Evolutionary conservation across 2,888 invertebrate genomes (phyloP).

Genomic region (Ceriagrion tenellum): DNA sequence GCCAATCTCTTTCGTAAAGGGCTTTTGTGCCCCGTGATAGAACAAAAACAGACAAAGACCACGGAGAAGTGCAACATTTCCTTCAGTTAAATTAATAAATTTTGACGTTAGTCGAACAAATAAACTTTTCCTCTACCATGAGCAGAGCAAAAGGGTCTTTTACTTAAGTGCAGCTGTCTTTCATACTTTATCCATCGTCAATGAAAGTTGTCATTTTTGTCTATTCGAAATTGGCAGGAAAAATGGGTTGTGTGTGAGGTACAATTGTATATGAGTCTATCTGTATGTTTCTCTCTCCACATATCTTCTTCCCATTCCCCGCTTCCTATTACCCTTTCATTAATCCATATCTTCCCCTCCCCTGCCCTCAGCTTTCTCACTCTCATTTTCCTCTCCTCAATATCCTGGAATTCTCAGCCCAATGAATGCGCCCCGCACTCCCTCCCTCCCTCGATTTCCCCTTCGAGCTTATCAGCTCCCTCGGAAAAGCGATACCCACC

Average conservation of each 20-base stretch:
- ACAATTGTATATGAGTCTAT: background rate
- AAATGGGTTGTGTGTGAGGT: background rate
- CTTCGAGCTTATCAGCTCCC: background rate
- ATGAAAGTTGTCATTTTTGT: background rate
- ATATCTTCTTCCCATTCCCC: background rate
- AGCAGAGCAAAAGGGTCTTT: too few species aligned
- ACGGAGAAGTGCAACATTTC: too few species aligned
- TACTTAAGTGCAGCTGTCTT: too few species aligned
- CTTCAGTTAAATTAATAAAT: too few species aligned
- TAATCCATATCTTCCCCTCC: background rate
- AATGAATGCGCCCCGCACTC: background rate
- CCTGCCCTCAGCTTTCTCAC: background rate
- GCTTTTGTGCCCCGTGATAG: too few species aligned
- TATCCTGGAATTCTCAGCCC: background rate
- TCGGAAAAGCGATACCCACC: conserved; percentile 14
- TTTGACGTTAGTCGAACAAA: too few species aligned
- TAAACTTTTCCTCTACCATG: too few species aligned
- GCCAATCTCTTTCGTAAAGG: too few species aligned
- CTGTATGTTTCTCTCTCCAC: background rate
- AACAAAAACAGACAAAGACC: too few species aligned
- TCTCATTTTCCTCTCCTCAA: background rate
- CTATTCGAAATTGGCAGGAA: background rate
- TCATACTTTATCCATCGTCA: background rate
- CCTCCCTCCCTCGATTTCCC: background rate
- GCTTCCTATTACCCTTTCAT: background rate